Evolutionary conservation across 2,888 invertebrate genomes (phyloP).

Genomic region (Thalpophila matura): DNA sequence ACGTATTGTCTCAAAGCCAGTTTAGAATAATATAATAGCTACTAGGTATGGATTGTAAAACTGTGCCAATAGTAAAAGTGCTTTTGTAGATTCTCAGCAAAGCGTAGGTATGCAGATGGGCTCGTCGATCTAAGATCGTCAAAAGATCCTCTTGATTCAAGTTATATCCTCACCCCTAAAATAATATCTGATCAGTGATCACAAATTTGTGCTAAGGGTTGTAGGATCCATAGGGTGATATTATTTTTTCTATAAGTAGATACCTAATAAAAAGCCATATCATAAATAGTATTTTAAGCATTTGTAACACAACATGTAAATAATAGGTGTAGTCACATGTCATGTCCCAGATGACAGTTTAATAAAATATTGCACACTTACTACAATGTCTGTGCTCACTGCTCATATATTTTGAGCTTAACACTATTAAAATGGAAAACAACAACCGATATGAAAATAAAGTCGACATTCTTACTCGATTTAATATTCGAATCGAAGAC

Average conservation of each 20-base stretch:
- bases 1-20: too few relatives aligned
- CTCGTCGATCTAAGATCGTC: too few relatives aligned
- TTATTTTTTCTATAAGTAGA: conserved; percentile 1
- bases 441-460: conserved; percentile 48
- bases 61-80: too few relatives aligned
- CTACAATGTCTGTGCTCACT: conserved; percentile 18
- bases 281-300: conserved; percentile 1
- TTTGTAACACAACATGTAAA: conserved; percentile 28
- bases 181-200: too few relatives aligned
- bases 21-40: too few relatives aligned
- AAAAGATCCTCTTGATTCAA: too few relatives aligned
- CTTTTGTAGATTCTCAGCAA: too few relatives aligned
- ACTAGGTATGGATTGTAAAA: too few relatives aligned
- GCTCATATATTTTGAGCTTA: conserved; percentile 30
- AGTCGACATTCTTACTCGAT: conserved; percentile 41
- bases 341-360: conserved; percentile 22
- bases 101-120: too few relatives aligned
- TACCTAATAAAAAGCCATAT: conserved; percentile 8
- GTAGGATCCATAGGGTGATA: not conserved
- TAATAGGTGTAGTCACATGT: conserved; percentile 28
- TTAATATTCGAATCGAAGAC: conserved; percentile 62
- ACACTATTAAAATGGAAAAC: conserved; percentile 38
- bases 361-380: conserved; percentile 42
- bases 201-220: too few relatives aligned
- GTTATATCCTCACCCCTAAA: too few relatives aligned